Conservation (phyloP, 2,888 invertebrate genomes). For the Lagria hirta region DNA sequence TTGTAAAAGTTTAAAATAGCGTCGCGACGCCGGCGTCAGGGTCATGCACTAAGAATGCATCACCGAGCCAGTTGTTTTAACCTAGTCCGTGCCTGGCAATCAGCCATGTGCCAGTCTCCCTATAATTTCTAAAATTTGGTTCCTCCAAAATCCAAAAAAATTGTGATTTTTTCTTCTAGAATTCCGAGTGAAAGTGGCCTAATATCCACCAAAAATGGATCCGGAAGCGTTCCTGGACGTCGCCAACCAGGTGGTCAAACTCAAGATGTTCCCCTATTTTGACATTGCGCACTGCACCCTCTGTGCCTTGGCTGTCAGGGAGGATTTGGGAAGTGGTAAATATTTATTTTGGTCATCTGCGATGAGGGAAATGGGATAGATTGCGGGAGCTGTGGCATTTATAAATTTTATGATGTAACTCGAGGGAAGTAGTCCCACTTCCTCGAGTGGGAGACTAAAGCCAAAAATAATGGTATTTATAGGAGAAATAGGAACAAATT, state of each 20-base stretch:
- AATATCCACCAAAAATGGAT: conserved; percentile 74
- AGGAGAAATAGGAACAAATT: too few relatives aligned
- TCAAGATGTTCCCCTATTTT: conserved; percentile 99
- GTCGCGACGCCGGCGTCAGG: conserved; percentile 23
- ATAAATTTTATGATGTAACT: too few relatives aligned
- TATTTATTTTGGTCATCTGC: too few relatives aligned
- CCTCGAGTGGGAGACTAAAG: too few relatives aligned
- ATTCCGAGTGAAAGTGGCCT: too few relatives aligned
- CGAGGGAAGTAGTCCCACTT: too few relatives aligned
- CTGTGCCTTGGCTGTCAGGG: conserved; percentile 91
- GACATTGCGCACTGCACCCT: conserved; percentile 96
- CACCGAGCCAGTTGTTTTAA: conserved; percentile 16
- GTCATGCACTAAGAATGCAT: conserved; percentile 17
- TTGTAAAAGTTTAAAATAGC: conserved; percentile 22
- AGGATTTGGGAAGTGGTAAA: conserved; percentile 91
- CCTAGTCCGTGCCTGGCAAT: conserved; percentile 27
- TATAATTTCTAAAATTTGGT: conserved; percentile 21
- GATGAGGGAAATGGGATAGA: too few relatives aligned
- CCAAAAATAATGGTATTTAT: too few relatives aligned
- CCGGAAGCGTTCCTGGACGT: conserved; percentile 95
- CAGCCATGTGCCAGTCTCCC: conserved; percentile 27
- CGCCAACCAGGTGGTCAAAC: conserved; percentile 97
- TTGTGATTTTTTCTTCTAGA: too few relatives aligned
- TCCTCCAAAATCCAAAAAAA: too few relatives aligned
- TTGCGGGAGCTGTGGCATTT: too few relatives aligned